Percentiles rank a stretch among this genome's conserved stretches.
Conservation (phyloP, 2,113 vertebrate species). For the Leptocoma aspasia region DNA sequence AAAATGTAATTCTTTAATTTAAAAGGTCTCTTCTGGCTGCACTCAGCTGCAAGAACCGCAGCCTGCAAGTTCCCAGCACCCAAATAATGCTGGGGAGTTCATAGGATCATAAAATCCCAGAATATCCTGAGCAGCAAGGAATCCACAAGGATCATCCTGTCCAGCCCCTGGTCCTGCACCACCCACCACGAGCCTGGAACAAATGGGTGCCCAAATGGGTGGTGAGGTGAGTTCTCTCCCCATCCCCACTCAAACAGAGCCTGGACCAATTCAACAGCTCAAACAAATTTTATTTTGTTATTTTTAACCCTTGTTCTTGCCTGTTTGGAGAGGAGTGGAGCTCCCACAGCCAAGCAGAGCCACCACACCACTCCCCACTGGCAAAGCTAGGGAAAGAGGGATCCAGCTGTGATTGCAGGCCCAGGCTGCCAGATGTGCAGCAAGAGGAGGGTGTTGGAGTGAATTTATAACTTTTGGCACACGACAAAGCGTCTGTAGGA, state of each 20-base stretch:
- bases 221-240: not conserved
- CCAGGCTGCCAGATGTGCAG: not conserved
- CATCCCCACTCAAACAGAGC: not conserved
- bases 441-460: not conserved
- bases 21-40: not conserved
- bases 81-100: too few species aligned
- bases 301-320: not conserved
- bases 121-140: not conserved
- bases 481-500: accelerated
- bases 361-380: accelerated
- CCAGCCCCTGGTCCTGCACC: not conserved
- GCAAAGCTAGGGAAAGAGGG: not conserved
- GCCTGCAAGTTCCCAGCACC: not conserved
- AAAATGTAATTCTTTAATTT: not conserved
- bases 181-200: not conserved
- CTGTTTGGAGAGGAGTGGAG: not conserved
- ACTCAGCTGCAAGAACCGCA: not conserved
- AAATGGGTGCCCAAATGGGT: accelerated
- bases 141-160: not conserved
- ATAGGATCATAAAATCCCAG: too few species aligned
- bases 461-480: not conserved
- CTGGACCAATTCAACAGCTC: not conserved
- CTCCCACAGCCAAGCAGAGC: not conserved
- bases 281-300: accelerated
- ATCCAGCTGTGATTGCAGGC: not conserved